Evolutionary conservation across 1,140 invertebrate genomes (phyloP).

Genomic region (Adelges cooleyi): DNA sequence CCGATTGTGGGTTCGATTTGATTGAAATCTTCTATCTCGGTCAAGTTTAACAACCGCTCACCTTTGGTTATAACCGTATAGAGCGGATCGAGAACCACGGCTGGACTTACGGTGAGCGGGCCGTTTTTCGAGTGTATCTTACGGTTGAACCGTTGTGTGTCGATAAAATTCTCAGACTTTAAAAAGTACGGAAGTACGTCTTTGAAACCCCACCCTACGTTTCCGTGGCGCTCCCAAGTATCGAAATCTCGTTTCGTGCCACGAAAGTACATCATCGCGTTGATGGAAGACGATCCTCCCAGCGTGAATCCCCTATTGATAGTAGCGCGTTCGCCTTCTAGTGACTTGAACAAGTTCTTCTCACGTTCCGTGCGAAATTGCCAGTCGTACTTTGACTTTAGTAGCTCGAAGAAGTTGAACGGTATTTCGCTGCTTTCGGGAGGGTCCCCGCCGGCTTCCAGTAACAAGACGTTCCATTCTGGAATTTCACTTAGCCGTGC

Average conservation of each 20-base stretch:
- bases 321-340: constrained; percentile 28
- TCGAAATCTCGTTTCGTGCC: constrained; percentile 49
- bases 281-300: constrained; percentile 53
- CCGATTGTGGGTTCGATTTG: constrained; percentile 47
- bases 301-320: constrained; percentile 41
- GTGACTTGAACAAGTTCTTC: background rate
- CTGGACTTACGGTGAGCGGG: constrained; percentile 52
- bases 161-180: constrained; percentile 57
- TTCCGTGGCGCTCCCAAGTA: constrained; percentile 42
- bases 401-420: background rate
- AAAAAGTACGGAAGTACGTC: constrained; percentile 66
- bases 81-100: constrained; percentile 48
- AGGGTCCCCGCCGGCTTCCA: constrained; percentile 53
- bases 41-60: constrained; percentile 43
- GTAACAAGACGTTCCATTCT: constrained; percentile 41
- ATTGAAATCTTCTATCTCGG: constrained; percentile 44
- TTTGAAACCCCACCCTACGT: constrained; percentile 45
- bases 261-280: constrained; percentile 51
- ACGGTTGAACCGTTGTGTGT: constrained; percentile 38
- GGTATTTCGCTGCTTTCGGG: constrained; percentile 37
- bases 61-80: constrained; percentile 42
- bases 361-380: background rate
- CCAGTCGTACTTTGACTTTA: constrained; percentile 31
- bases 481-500: constrained; percentile 42
- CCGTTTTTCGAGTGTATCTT: constrained; percentile 53